Percentiles rank a stretch among this genome's conserved stretches.
Evolutionary conservation across 2,888 invertebrate genomes (phyloP).

Genomic region (Microdon myrmicae): DNA sequence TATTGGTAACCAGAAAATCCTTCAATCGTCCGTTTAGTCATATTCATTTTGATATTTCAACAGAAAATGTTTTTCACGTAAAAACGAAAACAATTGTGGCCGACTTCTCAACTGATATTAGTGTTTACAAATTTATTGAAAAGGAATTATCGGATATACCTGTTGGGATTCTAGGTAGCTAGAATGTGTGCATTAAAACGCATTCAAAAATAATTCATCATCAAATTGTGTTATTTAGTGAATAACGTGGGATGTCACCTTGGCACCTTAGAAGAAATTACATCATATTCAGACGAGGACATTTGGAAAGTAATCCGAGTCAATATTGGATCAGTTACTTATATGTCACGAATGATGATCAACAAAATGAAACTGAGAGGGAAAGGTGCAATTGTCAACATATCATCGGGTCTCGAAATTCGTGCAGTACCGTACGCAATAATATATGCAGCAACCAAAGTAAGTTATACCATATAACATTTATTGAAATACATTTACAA

Average conservation of each 20-base stretch:
- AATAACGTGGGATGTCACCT: slow-evolving; percentile 69
- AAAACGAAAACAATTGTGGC: slow-evolving; percentile 78
- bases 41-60: slow-evolving; percentile 38
- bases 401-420: slow-evolving; percentile 86
- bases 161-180: slow-evolving; percentile 83
- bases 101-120: slow-evolving; percentile 79
- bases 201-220: too few species aligned
- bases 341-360: slow-evolving; percentile 81
- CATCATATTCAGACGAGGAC: slow-evolving; percentile 75
- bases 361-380: slow-evolving; percentile 79
- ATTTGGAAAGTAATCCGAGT: slow-evolving; percentile 84
- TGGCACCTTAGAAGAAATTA: slow-evolving; percentile 79
- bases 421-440: slow-evolving; percentile 87
- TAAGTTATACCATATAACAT: too few species aligned
- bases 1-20: slow-evolving; percentile 70
- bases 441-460: slow-evolving; percentile 90
- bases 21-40: background rate
- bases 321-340: slow-evolving; percentile 86
- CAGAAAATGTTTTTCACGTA: slow-evolving; percentile 70
- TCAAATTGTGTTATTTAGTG: slow-evolving; percentile 70
- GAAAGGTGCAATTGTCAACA: slow-evolving; percentile 86
- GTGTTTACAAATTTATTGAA: slow-evolving; percentile 77
- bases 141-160: slow-evolving; percentile 76
- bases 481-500: too few species aligned
- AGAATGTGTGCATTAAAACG: too few species aligned